These are phyloP conservation scores for Steatocranus sp. DNA, from an alignment of 2,797 vertebrate genomes.

Conservation along the genomic window DNA sequence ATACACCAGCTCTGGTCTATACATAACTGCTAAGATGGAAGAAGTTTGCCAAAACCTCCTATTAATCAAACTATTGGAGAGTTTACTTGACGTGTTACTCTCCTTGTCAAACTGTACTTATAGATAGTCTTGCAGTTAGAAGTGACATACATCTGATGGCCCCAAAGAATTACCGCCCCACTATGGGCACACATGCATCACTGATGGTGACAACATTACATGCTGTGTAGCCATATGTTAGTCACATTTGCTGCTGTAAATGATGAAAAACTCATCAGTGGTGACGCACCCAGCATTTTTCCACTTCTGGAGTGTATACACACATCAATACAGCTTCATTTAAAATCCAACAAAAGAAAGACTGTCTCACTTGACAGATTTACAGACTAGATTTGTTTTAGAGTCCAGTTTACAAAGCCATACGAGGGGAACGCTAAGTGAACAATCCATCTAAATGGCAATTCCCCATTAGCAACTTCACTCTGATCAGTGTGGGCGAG, in stretches of 20 bases:
- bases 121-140: background rate
- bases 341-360: conserved; percentile 28
- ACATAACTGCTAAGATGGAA: background rate
- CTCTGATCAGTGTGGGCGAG: background rate
- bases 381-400: conserved; percentile 57
- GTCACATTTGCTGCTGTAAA: conserved; percentile 5
- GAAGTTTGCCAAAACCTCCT: background rate
- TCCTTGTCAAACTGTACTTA: background rate
- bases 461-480: conserved; percentile 23
- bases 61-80: background rate
- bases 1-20: background rate
- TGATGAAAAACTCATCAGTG: background rate
- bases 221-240: background rate
- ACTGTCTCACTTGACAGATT: conserved; percentile 40
- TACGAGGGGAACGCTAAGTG: conserved; percentile 25
- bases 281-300: background rate
- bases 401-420: conserved; percentile 44
- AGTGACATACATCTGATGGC: background rate
- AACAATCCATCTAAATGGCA: conserved; percentile 23
- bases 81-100: background rate
- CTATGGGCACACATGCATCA: background rate
- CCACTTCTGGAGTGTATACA: background rate
- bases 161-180: background rate
- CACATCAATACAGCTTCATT: conserved; percentile 19
- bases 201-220: background rate